These are phyloP conservation scores for Neuroterus valhalla DNA, from an alignment of 1,140 invertebrate genomes.

Conservation along the genomic window DNA sequence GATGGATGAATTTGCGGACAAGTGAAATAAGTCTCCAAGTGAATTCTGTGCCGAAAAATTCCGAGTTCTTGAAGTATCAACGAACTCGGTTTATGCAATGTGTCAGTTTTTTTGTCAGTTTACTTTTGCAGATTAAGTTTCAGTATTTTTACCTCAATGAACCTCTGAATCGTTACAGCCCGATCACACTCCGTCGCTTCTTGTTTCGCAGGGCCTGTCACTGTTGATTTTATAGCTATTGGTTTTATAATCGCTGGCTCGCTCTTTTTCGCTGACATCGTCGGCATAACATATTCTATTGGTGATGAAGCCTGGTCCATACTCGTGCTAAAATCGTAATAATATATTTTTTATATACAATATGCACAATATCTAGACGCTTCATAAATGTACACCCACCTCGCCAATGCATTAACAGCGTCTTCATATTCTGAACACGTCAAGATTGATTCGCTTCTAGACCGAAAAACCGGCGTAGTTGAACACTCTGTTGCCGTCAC, in stretches of 20 bases:
- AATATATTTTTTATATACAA: no score
- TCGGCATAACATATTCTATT: constrained; percentile 18
- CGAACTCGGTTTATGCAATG: no score
- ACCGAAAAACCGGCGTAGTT: constrained; percentile 76
- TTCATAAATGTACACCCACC: neutral
- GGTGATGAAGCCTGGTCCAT: constrained; percentile 4
- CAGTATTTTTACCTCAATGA: constrained; percentile 26
- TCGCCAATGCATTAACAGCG: constrained; percentile 36
- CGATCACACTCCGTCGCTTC: constrained; percentile 8
- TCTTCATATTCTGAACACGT: constrained; percentile 80
- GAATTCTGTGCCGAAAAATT: no score
- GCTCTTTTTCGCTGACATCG: constrained; percentile 12
- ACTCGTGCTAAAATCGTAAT: constrained; percentile 16
- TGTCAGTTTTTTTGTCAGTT: neutral
- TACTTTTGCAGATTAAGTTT: constrained; percentile 12
- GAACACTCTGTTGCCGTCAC: constrained; percentile 83
- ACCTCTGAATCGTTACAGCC: constrained; percentile 14
- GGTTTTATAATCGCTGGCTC: constrained; percentile 24
- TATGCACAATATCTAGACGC: no score
- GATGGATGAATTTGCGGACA: no score
- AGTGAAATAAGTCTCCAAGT: no score
- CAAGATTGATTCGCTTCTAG: constrained; percentile 80
- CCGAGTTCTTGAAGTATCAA: no score
- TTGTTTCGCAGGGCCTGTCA: constrained; percentile 6
- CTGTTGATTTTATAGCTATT: constrained; percentile 21